A percentile compares a stretch with the other conserved stretches of the same genome.
Evolutionary conservation across 1,140 invertebrate genomes (phyloP).

Genomic region (Caenorhabditis tropicalis): DNA sequence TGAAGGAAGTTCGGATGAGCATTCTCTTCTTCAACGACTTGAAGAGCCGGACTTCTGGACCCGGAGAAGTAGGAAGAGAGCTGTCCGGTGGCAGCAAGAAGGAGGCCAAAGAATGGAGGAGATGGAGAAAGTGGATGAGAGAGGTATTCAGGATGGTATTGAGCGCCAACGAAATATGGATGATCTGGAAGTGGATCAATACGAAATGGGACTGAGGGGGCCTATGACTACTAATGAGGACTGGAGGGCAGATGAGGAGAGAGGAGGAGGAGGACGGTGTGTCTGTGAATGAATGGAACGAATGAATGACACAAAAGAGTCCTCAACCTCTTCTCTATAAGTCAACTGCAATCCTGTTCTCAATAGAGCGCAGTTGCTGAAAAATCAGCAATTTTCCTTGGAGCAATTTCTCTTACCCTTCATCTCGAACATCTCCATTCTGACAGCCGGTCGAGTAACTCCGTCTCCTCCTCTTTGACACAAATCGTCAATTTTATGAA

Average conservation of each 20-base stretch:
- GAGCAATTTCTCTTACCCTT: constrained; percentile 67
- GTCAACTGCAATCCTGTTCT: too few species aligned
- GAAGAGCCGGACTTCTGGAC: constrained; percentile 31
- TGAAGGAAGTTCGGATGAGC: neutral
- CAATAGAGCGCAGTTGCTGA: neutral
- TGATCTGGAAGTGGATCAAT: constrained; percentile 76
- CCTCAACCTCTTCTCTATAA: too few species aligned
- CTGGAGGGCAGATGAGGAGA: neutral
- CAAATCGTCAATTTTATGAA: constrained; percentile 64
- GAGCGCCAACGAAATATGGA: constrained; percentile 91
- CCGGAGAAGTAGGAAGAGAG: constrained; percentile 47
- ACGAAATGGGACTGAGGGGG: neutral
- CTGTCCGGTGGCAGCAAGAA: constrained; percentile 82
- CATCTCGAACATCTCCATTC: constrained; percentile 85
- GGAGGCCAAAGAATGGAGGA: constrained; percentile 91
- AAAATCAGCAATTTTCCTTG: neutral
- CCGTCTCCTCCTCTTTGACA: constrained; percentile 66
- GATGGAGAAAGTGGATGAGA: constrained; percentile 90
- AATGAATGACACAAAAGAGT: neutral
- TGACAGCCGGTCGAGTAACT: constrained; percentile 73
- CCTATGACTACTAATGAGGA: too few species aligned
- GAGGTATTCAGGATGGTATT: constrained; percentile 97
- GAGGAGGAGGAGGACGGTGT: neutral
- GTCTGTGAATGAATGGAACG: too few species aligned
- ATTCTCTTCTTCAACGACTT: neutral